Evolutionary conservation across 2,888 invertebrate genomes (phyloP).

Genomic region (Microdon myrmicae): DNA sequence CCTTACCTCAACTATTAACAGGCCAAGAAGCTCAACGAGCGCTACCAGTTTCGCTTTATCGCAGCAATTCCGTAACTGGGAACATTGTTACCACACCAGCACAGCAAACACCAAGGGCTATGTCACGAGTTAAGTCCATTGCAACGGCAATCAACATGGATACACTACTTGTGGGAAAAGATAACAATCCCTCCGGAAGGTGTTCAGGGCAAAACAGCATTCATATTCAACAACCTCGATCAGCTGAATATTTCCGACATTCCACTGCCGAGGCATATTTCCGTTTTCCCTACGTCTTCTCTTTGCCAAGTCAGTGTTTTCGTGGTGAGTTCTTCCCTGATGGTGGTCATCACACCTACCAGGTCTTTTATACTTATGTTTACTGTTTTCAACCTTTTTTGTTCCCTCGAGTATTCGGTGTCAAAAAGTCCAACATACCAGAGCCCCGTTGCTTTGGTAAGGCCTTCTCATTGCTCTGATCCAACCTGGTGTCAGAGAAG

Average conservation of each 20-base stretch:
- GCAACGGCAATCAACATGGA: conserved; percentile 98
- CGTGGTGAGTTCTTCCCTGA: too few species aligned
- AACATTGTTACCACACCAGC: conserved; percentile 61
- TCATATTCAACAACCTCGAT: conserved; percentile 98
- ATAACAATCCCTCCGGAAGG: conserved; percentile 90
- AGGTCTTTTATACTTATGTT: too few species aligned
- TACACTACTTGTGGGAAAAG: conserved; percentile 89
- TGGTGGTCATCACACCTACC: too few species aligned
- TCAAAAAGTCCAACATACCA: too few species aligned
- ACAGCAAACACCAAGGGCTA: conserved; percentile 61
- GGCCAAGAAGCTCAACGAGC: conserved; percentile 53
- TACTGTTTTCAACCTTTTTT: too few species aligned
- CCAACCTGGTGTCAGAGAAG: too few species aligned
- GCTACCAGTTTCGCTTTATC: conserved; percentile 72
- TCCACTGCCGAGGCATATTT: too few species aligned
- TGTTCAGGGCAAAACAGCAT: conserved; percentile 97
- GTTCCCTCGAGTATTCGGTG: too few species aligned
- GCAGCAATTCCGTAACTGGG: conserved; percentile 70
- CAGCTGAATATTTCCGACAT: conserved; percentile 93
- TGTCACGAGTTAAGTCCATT: conserved; percentile 78
- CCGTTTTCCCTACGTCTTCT: too few species aligned
- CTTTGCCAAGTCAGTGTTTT: too few species aligned
- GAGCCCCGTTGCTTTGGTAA: too few species aligned
- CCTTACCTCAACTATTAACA: conserved; percentile 50
- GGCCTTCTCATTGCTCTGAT: too few species aligned